Evolutionary conservation across 1,140 invertebrate genomes (phyloP).

Genomic region (Papilio xuthus): DNA sequence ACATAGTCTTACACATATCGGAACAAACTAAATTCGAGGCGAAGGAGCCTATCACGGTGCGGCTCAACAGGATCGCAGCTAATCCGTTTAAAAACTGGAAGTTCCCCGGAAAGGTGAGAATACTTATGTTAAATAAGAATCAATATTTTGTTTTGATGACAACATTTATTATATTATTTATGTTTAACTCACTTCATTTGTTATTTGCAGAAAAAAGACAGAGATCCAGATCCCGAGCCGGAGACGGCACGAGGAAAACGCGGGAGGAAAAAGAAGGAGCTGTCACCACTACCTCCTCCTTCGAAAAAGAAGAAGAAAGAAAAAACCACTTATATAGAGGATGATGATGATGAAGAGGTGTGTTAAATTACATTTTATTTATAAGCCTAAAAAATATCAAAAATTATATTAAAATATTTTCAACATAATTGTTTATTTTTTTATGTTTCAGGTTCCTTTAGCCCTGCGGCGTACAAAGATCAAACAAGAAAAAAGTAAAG

Average conservation of each 20-base stretch:
- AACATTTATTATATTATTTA: too few species aligned
- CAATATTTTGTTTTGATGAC: too few species aligned
- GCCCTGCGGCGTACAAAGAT: constrained; percentile 69
- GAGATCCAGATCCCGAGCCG: constrained; percentile 44
- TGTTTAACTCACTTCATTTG: not conserved
- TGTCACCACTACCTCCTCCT: constrained; percentile 59
- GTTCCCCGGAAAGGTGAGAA: constrained; percentile 81
- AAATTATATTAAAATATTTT: too few species aligned
- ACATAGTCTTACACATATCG: constrained; percentile 89
- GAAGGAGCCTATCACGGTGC: constrained; percentile 80
- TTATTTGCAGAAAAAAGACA: constrained; percentile 55
- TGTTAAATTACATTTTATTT: constrained; percentile 24
- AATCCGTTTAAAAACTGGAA: constrained; percentile 93
- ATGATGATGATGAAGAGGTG: constrained; percentile 70
- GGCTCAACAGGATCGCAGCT: constrained; percentile 85
- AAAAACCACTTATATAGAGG: constrained; percentile 59
- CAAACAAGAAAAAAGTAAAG: constrained; percentile 67
- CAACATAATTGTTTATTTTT: not conserved
- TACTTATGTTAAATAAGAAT: not conserved
- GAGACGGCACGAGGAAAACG: constrained; percentile 59
- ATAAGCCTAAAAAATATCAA: not conserved
- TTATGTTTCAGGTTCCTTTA: constrained; percentile 56
- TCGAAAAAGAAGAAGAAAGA: constrained; percentile 70
- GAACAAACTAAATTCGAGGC: constrained; percentile 86
- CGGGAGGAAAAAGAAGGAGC: constrained; percentile 61